Percentiles rank a stretch among this genome's conserved stretches.
These are phyloP conservation scores for Oreochromis tanganicae DNA, from an alignment of 2,113 vertebrate species.

Conservation along the genomic window DNA sequence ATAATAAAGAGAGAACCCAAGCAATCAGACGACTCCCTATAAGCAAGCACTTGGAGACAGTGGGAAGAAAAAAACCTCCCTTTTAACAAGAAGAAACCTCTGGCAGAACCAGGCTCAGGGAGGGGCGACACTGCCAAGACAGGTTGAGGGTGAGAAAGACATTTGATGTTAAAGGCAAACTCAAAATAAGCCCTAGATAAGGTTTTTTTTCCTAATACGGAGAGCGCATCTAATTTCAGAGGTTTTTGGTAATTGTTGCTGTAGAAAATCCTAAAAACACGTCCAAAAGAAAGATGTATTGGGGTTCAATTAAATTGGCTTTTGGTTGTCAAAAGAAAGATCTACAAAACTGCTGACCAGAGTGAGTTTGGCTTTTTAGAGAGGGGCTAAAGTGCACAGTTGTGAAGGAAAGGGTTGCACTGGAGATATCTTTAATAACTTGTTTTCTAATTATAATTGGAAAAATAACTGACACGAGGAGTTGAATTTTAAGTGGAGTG, in stretches of 20 bases:
- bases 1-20: not conserved
- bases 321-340: not conserved
- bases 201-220: accelerated
- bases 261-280: not conserved
- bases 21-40: not conserved
- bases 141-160: not conserved
- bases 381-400: too few relatives aligned
- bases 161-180: not conserved
- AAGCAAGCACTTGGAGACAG: not conserved
- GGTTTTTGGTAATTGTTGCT: not conserved
- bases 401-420: not conserved
- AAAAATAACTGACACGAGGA: not conserved
- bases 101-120: not conserved
- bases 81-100: not conserved
- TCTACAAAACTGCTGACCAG: not conserved
- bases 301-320: not conserved
- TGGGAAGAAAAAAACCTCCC: not conserved
- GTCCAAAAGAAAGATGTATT: not conserved
- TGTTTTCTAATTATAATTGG: not conserved
- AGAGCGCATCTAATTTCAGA: not conserved
- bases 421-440: not conserved
- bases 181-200: not conserved
- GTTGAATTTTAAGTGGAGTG: not conserved
- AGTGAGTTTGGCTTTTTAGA: not conserved
- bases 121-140: not conserved